Evolutionary conservation across 2,888 invertebrate species (phyloP), one percentile per base, ranked within the genome.

Genomic region (Oscheius sp.): DNA sequence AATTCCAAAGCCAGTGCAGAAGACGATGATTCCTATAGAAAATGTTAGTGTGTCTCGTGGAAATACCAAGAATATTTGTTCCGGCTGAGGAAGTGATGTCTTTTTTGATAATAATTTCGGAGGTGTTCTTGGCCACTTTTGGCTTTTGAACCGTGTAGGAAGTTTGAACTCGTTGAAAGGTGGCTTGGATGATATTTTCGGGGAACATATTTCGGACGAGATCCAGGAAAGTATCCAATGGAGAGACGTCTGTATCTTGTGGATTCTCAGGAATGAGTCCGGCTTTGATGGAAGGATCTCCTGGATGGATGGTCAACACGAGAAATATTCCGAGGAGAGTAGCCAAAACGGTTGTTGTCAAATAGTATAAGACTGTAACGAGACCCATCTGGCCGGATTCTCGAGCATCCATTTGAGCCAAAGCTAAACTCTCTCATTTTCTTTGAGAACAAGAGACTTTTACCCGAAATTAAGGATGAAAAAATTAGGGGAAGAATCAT

Each of bases 121-220:
- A 71, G 5, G 68, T 69, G 46, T 78, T 76, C 29, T 72, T 74
- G 23, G 74, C 72, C 37, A 75, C 73, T n/a, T 76, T 74, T 27
- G 75, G 79, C 25, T 76, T 75, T 27, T 70, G 69, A 12, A 73
- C 70, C 33, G 75, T 74, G 58, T 87, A 87, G 17, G 73, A 77
- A 2, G 86, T 87, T 52, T 86, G 84, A 68, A 84, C 83, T 70
- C 86, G 76, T 72, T 83, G 81, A 66, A 88, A 86, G 15, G 87
- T 82, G 20, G 95, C 94, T 88, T 93, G 92, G 86, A 95, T 93
- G 78, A 95, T 91, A 89, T 95, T 95, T 87, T 93, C 93, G n/a
- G 94, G 93, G 86, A 95, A 92, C 86, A 94, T 92, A 88, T 95
- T 95, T 93, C 94, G 91, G 86, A 95, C 93, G 86, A 95, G 91